Evolutionary conservation across 2,797 vertebrate species (phyloP).

Genomic region (Gouania willdenowi): DNA sequence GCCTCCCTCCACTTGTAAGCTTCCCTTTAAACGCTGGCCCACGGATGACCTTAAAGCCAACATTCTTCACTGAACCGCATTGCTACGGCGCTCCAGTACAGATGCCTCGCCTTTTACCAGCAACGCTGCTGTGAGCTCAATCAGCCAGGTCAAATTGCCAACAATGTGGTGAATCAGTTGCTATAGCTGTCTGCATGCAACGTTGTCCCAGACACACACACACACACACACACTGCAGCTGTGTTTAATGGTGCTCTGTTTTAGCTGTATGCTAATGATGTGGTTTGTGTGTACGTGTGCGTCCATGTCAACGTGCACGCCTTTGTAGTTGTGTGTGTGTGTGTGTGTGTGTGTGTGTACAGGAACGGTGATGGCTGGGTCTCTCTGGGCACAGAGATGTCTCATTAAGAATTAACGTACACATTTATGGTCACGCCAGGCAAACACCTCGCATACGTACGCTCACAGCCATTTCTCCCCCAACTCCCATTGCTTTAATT

Average conservation of each 20-base stretch:
- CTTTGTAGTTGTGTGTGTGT: conserved; percentile 73
- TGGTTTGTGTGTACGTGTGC: conserved; percentile 28
- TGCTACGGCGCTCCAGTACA: too few species aligned
- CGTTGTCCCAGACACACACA: conserved; percentile 17
- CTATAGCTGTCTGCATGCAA: conserved; percentile 31
- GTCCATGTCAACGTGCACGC: conserved; percentile 27
- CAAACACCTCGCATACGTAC: conserved; percentile 60
- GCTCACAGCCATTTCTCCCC: conserved; percentile 48
- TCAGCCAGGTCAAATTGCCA: conserved; percentile 48
- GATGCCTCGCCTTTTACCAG: conserved; percentile 1
- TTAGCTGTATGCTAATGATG: conserved; percentile 70
- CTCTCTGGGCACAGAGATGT: conserved; percentile 79
- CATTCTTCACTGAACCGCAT: background rate
- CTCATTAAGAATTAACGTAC: conserved; percentile 87
- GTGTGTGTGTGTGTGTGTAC: conserved; percentile 69
- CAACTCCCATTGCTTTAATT: conserved; percentile 77
- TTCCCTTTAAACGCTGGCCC: background rate
- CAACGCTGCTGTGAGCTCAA: conserved; percentile 24
- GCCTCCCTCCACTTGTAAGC: background rate
- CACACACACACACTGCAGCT: conserved; percentile 25
- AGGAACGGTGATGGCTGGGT: conserved; percentile 68
- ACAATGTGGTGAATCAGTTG: conserved; percentile 24
- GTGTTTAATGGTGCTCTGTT: conserved; percentile 62
- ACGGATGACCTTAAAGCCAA: background rate
- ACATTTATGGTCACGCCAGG: conserved; percentile 73